These are phyloP conservation scores for Zaprionus inermis DNA, from an alignment of 1,140 invertebrate genomes.

Conservation along the genomic window DNA sequence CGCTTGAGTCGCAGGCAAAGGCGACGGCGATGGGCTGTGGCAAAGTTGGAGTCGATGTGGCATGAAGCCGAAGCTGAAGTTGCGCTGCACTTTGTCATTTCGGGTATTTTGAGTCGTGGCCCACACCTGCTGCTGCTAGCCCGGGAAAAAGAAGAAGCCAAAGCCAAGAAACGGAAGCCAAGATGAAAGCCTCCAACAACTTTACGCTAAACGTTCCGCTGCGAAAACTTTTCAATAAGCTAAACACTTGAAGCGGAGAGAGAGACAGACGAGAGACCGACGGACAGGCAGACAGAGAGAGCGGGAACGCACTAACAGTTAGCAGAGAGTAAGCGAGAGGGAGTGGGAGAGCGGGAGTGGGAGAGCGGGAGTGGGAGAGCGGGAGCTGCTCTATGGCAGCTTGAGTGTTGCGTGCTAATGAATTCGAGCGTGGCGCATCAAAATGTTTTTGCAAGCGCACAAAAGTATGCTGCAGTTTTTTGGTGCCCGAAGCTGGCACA, in stretches of 20 bases:
- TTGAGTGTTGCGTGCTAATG: conserved; percentile 65
- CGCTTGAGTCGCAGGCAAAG: conserved; percentile 2
- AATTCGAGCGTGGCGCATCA: conserved; percentile 73
- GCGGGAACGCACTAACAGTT: conserved; percentile 22
- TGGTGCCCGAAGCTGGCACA: background rate
- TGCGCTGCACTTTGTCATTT: conserved; percentile 65
- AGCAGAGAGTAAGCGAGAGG: background rate
- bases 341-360: background rate
- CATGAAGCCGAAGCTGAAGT: background rate
- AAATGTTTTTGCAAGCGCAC: conserved; percentile 63
- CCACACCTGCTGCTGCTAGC: conserved; percentile 7
- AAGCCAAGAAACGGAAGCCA: background rate
- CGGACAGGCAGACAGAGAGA: conserved; percentile 22
- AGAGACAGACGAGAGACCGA: conserved; percentile 45
- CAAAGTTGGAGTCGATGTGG: background rate
- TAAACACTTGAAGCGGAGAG: conserved; percentile 68
- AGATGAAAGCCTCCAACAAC: conserved; percentile 33
- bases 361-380: background rate
- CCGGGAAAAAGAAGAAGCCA: background rate
- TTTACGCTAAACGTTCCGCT: conserved; percentile 58
- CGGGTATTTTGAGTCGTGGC: conserved; percentile 19
- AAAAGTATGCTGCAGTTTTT: conserved; percentile 56
- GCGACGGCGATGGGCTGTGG: background rate
- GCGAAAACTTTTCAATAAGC: conserved; percentile 78
- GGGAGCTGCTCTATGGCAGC: background rate